A percentile compares a stretch with the other conserved stretches of the same genome.
These are phyloP conservation scores for Zaprionus kolodkinae DNA, from an alignment of 1,140 invertebrate species.

Conservation along the genomic window DNA sequence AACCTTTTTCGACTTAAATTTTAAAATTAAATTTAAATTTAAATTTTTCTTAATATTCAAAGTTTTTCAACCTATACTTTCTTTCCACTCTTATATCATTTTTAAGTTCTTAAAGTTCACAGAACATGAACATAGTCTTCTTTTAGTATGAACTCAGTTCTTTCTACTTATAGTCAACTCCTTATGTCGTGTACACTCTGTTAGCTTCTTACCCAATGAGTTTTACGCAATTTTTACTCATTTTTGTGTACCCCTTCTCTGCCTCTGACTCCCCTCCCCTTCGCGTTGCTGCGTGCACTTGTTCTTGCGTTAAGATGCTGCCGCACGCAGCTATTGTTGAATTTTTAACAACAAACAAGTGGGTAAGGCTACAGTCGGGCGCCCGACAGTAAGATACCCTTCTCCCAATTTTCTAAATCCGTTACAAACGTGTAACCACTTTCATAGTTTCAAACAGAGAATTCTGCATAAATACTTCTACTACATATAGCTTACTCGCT, in stretches of 20 bases:
- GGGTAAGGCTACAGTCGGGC: no score
- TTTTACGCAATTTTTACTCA: not conserved
- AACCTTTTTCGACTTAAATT: no score
- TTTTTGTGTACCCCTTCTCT: not conserved
- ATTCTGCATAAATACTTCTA: no score
- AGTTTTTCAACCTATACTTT: no score
- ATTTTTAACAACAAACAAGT: slow-evolving; percentile 46
- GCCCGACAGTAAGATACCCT: no score
- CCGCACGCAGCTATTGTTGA: slow-evolving; percentile 47
- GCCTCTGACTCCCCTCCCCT: not conserved
- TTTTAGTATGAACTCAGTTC: not conserved
- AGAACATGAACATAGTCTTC: not conserved
- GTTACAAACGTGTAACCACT: no score
- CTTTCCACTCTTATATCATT: not conserved
- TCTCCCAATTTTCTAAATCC: no score
- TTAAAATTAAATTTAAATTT: no score
- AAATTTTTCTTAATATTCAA: no score
- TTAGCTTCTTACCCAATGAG: not conserved
- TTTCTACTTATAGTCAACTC: not conserved
- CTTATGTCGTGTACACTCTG: not conserved
- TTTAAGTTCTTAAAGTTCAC: not conserved
- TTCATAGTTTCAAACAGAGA: no score
- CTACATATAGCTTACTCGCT: no score
- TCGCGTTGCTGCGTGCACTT: not conserved
- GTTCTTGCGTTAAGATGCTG: slow-evolving; percentile 17